Evolutionary conservation across 2,888 invertebrate genomes (phyloP), one percentile per base, ranked within the genome.

Genomic region (Drosophila austrosaltans): DNA sequence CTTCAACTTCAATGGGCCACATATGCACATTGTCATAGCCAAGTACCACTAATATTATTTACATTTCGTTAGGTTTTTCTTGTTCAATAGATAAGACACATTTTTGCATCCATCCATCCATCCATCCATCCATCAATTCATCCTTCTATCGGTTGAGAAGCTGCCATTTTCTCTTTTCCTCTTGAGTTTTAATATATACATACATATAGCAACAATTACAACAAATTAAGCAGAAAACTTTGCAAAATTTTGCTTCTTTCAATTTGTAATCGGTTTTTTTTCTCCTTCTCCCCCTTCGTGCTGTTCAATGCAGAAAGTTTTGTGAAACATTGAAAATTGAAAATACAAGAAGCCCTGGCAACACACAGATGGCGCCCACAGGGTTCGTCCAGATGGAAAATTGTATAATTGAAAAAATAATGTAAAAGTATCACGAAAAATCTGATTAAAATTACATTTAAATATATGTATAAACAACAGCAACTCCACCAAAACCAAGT

Each of bases 371-470:
- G 78, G 56, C 76, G 73, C 73, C 63, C 58, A 61, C 63, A 57
- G 72, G 68, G 69, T 20, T 32, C 57, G 63, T 69, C 72, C 75
- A 69, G 76, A 63, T 66, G 66, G 79, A 48, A 72, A 48, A 71
- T 59, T 54, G 71, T 77, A 67, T 82, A 88, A 87, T 89, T 89
- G 82, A 89, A 89, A 86, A 87, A 89, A 89, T 83, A 87, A 87
- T 87, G 82, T 87, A 66, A 87, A 85, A 85, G 79, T 79, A 77
- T 75, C 69, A 73, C 73, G 63, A 76, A 78, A 78, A 89, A 89
- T 82, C 90, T 87, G 89, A 82, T 88, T 89, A 82, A 89, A 88
- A 89, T 89, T 81, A 82, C 79, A 89, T 89, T 84, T 74, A 81
- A 83, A 79, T 72, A 77, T 79, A 66, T 36, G 2, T 36, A 36